Conservation (phyloP, 2,888 invertebrate species). For the Pyrocoelia pectoralis region DNA sequence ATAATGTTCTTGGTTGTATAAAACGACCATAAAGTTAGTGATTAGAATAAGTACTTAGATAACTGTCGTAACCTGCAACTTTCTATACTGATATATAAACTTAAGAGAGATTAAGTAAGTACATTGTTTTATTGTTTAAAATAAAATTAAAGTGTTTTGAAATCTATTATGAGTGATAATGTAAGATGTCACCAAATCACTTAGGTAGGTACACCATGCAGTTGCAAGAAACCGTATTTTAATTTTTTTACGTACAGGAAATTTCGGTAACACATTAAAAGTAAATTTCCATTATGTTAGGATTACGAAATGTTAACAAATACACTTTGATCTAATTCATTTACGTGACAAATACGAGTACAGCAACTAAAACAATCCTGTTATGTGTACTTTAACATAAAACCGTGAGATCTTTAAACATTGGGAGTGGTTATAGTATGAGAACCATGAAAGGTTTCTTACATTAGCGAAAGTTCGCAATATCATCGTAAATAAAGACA, state of each 20-base stretch:
- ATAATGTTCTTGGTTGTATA: background rate
- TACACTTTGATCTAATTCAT: conserved; percentile 22
- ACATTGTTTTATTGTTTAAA: conserved; percentile 14
- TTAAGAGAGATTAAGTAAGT: conserved; percentile 2
- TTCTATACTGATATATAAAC: conserved; percentile 11
- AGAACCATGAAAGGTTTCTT: background rate
- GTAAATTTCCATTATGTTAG: background rate
- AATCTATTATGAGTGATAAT: conserved; percentile 7
- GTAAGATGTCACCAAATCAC: conserved; percentile 9
- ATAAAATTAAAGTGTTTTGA: conserved; percentile 4
- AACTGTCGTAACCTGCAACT: conserved; percentile 8
- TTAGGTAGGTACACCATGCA: background rate
- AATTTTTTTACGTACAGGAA: background rate
- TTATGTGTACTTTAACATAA: conserved; percentile 23
- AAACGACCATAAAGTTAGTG: no score
- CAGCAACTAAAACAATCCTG: conserved; percentile 14
- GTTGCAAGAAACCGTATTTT: background rate
- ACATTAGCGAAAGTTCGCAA: conserved; percentile 27
- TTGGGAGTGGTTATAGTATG: conserved; percentile 31
- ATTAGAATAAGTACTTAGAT: background rate
- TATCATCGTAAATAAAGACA: conserved; percentile 12
- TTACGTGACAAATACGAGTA: conserved; percentile 24
- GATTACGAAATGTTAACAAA: conserved; percentile 13
- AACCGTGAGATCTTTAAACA: conserved; percentile 41
- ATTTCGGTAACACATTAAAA: background rate